Base-by-base conservation (phyloP, 2,113 vertebrate species). In the Saccopteryx leptura region DNA sequence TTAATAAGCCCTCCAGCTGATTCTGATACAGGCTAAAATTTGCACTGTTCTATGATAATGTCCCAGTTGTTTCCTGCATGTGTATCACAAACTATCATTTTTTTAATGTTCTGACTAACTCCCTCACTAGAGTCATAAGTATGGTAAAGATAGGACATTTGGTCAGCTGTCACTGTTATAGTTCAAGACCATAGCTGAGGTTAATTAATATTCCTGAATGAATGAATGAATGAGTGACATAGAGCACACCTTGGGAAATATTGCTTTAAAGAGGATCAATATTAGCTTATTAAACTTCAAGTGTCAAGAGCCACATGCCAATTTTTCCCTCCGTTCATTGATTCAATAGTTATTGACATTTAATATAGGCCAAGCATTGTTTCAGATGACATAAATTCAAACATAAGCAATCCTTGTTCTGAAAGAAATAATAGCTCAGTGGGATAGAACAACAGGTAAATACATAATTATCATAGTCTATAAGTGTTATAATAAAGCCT, bases 191-290 rank as follows among this genome's bases (percentile, higher is more conserved):
- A 52, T 7, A 58, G 54, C 5, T 21, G 23, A 75, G 9, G 31
- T 31, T 84, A 83, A 88, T 72, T 39, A 63, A 28, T 69, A 74
- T 48, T 91, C 48, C 63, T 91, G 84, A 94, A 65, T 80, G 28
- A 88, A 80, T 69, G 39, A 52, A 75, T 74, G 54, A 86, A 23
- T 61, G 68, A 58, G n/a, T 66, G 46, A 69, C 15, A 31, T 4
- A 31, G 60, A 75, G 39, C 19, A 87, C 4, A 87, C 2, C 18
- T 56, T 79, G 23, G 58, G 18, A 83, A 93, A 89, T 13, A 63
- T 23, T 72, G 56, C 48, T 66, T 71, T 80, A 80, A 14, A 75
- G n/a, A 66, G 33, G 26, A 12, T 26, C 19, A 72, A 9, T 8
- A 54, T 75, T 68, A 66, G 74, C 50, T 81, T 56, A 72, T 10